Percentiles rank a stretch among this genome's conserved stretches.
Conservation (phyloP, 23 tunicate genomes). For the Ciona savignyi region DNA sequence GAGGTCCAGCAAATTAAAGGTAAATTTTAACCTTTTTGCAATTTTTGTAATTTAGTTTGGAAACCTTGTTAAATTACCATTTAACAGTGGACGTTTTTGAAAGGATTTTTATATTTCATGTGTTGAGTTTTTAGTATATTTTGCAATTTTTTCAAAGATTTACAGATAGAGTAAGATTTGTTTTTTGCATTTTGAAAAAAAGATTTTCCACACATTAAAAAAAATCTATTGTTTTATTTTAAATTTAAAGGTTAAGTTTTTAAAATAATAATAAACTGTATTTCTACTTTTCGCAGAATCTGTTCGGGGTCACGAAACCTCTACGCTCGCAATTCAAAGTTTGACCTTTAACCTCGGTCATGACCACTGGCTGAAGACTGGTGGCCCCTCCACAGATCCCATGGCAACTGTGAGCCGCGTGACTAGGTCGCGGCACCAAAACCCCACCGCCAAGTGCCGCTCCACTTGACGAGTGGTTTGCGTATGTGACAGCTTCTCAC, state of each 20-base stretch:
- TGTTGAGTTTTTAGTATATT: not conserved
- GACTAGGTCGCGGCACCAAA: conserved; percentile 59
- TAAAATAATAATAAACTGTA: no score
- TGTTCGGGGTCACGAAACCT: conserved; percentile 45
- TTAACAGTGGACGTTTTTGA: not conserved
- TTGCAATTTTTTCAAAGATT: no score
- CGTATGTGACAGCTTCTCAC: conserved; percentile 76
- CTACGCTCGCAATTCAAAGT: conserved; percentile 78
- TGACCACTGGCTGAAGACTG: conserved; percentile 72
- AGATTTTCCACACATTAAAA: no score
- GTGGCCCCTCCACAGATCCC: conserved; percentile 58
- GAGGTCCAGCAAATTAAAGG: conserved; percentile 95
- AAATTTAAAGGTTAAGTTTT: no score
- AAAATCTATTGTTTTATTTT: no score
- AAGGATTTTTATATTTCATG: not conserved
- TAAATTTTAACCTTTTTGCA: not conserved
- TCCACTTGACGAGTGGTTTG: conserved; percentile 83
- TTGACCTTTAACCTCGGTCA: conserved; percentile 84
- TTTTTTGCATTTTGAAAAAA: no score
- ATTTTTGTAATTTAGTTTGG: not conserved
- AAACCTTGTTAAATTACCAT: no score
- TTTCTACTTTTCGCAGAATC: conserved; percentile 53
- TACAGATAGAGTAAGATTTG: no score
- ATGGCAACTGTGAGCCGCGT: conserved; percentile 83
- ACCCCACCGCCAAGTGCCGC: conserved; percentile 76